phyloP scores from a whole-genome alignment of 1,140 invertebrate genomes.

The Leptoteleia sp. region DNA sequence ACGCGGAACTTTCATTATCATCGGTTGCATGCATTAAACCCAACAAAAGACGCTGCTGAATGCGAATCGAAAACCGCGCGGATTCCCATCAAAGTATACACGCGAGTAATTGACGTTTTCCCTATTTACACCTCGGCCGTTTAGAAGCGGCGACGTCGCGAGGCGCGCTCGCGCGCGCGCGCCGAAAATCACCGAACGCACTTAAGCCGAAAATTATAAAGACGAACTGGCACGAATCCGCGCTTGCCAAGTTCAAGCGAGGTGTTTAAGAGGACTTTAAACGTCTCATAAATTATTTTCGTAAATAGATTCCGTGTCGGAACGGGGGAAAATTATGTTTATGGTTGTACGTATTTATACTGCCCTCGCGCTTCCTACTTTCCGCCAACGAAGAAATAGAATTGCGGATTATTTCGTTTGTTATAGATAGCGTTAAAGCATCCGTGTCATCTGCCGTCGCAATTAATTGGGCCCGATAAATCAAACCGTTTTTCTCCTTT shows the following conservation, averaged over 20 bases:
- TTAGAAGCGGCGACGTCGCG: no score
- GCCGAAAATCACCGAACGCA: not conserved
- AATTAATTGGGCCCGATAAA: slow-evolving; percentile 42
- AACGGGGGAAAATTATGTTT: slow-evolving; percentile 58
- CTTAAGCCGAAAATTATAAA: slow-evolving; percentile 26
- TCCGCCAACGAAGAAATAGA: slow-evolving; percentile 45
- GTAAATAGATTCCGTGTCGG: slow-evolving; percentile 58
- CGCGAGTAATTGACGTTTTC: slow-evolving; percentile 62
- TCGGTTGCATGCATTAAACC: slow-evolving; percentile 61
- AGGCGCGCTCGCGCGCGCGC: no score
- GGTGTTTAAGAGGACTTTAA: slow-evolving; percentile 62
- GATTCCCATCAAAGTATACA: slow-evolving; percentile 60
- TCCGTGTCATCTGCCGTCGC: slow-evolving; percentile 39
- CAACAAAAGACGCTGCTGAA: slow-evolving; percentile 58
- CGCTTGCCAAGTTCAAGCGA: slow-evolving; percentile 47
- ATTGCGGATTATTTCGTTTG: slow-evolving; percentile 29
- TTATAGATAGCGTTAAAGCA: slow-evolving; percentile 47
- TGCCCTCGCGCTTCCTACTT: slow-evolving; percentile 40
- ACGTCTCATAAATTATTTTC: slow-evolving; percentile 64
- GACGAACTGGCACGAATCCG: slow-evolving; percentile 33
- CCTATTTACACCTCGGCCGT: slow-evolving; percentile 53
- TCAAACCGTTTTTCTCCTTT: slow-evolving; percentile 21
- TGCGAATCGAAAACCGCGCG: slow-evolving; percentile 58
- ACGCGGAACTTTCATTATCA: slow-evolving; percentile 58
- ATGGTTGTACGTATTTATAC: slow-evolving; percentile 64